phyloP scores from a whole-genome alignment of 1,140 invertebrate species.

The Parasteatoda tepidariorum region DNA sequence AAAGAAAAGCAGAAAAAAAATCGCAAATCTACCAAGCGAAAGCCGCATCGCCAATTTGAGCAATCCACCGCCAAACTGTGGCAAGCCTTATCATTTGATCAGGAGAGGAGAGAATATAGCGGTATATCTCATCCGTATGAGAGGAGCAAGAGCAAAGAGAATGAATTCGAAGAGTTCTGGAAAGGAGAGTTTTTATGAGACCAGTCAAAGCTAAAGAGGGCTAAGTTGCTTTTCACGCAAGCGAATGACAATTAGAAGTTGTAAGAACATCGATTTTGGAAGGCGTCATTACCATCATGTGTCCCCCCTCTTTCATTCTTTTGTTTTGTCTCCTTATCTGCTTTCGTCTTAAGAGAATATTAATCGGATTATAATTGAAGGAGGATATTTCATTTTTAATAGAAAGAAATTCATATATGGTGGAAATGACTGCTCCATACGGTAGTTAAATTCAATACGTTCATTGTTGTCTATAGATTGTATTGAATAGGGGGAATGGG shows the following conservation, averaged over 20 bases:
- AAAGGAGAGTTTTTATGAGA: constrained; percentile 30
- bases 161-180: background rate
- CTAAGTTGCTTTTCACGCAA: constrained; percentile 15
- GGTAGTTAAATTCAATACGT: too few relatives aligned
- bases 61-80: background rate
- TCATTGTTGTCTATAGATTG: too few relatives aligned
- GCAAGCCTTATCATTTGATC: background rate
- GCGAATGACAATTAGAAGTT: constrained; percentile 41
- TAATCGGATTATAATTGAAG: background rate
- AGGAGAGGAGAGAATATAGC: background rate
- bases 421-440: too few relatives aligned
- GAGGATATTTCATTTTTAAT: too few relatives aligned
- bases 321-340: background rate
- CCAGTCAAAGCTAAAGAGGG: constrained; percentile 40
- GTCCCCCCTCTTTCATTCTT: too few relatives aligned
- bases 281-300: background rate
- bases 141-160: background rate
- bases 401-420: too few relatives aligned
- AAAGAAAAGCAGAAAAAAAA: background rate
- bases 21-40: background rate
- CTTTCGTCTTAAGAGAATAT: background rate
- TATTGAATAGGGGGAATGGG: too few relatives aligned
- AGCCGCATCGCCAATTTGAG: background rate
- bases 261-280: constrained; percentile 21
- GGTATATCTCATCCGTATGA: background rate